phyloP scores from a whole-genome alignment of 2,888 invertebrate genomes.

The Melanargia galathea region DNA sequence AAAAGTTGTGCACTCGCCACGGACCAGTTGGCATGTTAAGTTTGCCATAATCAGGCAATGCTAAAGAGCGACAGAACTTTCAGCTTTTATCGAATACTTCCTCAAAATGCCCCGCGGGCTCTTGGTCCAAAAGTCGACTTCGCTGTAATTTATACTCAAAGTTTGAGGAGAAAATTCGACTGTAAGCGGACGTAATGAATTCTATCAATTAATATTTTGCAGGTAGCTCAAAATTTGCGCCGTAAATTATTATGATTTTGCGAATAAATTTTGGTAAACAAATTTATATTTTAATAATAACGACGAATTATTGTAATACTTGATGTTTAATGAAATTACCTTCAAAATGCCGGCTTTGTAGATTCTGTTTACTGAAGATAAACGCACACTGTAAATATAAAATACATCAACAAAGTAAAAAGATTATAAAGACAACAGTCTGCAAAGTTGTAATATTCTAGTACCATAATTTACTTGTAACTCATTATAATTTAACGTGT shows the following conservation, averaged over 20 bases:
- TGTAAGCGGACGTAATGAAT: constrained; percentile 34
- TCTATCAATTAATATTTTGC: constrained; percentile 33
- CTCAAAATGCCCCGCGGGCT: background rate
- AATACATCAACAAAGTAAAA: background rate
- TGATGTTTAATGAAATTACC: constrained; percentile 16
- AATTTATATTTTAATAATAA: constrained; percentile 24
- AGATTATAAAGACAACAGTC: background rate
- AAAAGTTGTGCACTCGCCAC: too few relatives aligned
- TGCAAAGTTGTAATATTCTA: background rate
- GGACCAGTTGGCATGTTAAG: too few relatives aligned
- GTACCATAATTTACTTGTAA: background rate
- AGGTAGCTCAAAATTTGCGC: constrained; percentile 28
- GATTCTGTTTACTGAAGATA: background rate
- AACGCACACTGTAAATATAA: background rate
- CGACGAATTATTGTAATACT: constrained; percentile 25
- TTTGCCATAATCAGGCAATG: too few relatives aligned
- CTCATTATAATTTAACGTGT: too few relatives aligned
- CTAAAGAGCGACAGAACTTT: too few relatives aligned
- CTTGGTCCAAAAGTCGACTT: constrained; percentile 2
- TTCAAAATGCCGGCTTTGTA: background rate
- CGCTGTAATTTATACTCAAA: constrained; percentile 31
- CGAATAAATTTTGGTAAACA: constrained; percentile 20
- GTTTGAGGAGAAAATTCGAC: constrained; percentile 32
- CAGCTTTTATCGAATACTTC: background rate
- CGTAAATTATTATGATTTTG: constrained; percentile 32